Evolutionary conservation across 2,888 invertebrate genomes (phyloP).

Genomic region (Campoplex capitator): DNA sequence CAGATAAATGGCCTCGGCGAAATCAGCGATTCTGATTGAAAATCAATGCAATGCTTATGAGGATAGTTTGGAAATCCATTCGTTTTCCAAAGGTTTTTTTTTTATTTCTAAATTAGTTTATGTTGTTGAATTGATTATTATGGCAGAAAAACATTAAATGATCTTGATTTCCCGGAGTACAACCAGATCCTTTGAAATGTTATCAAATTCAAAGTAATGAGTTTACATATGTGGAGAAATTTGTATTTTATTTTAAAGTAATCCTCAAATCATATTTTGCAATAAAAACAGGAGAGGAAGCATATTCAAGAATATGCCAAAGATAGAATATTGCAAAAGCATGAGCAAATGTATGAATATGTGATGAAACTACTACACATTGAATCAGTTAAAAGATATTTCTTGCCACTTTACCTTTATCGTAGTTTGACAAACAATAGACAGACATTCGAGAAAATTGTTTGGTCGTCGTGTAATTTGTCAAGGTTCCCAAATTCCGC

Average conservation of each 20-base stretch:
- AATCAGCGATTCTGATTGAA: slow-evolving; percentile 38
- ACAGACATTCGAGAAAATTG: slow-evolving; percentile 56
- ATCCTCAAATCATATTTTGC: too few species aligned
- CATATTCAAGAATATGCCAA: background rate
- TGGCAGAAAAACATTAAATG: too few species aligned
- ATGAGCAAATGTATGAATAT: too few species aligned
- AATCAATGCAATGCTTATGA: background rate
- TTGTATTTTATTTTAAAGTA: too few species aligned
- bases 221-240: too few species aligned
- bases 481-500: slow-evolving; percentile 55
- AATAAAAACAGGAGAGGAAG: background rate
- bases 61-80: too few species aligned
- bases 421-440: slow-evolving; percentile 12
- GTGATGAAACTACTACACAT: background rate
- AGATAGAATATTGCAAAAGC: background rate
- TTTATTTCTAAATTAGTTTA: too few species aligned
- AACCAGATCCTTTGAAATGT: too few species aligned
- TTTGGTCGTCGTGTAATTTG: slow-evolving; percentile 50
- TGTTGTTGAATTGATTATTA: too few species aligned
- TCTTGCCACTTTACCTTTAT: slow-evolving; percentile 44
- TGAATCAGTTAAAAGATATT: background rate
- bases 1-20: slow-evolving; percentile 21
- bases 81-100: too few species aligned
- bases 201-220: too few species aligned
- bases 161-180: too few species aligned